Conservation (phyloP, 2,113 vertebrate species). For the Scomber colias region DNA sequence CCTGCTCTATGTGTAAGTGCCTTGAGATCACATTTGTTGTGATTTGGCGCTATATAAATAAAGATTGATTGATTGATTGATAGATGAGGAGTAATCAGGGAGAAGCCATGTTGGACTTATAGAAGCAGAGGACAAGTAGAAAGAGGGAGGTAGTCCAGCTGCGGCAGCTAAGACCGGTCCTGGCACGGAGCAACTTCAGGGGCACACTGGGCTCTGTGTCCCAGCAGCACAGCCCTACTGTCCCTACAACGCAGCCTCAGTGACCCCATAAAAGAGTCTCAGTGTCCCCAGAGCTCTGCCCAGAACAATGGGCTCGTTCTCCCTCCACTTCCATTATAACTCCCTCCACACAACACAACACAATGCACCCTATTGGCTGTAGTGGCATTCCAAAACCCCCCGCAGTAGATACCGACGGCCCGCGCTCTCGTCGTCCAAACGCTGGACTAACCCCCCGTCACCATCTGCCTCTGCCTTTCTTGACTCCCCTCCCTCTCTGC, state of each 20-base stretch:
- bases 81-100: constrained; percentile 10
- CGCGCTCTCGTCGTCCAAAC: constrained; percentile 46
- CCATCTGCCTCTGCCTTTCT: constrained; percentile 58
- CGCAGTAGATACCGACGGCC: constrained; percentile 72
- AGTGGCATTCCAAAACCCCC: constrained; percentile 78
- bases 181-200: constrained; percentile 72
- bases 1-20: too few relatives aligned
- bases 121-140: constrained; percentile 38
- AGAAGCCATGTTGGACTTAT: constrained; percentile 53
- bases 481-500: constrained; percentile 41
- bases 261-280: constrained; percentile 78
- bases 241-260: constrained; percentile 77
- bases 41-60: too few relatives aligned
- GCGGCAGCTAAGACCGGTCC: constrained; percentile 61
- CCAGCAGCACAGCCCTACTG: constrained; percentile 57
- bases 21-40: too few relatives aligned
- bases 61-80: not conserved
- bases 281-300: constrained; percentile 71
- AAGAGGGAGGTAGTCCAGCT: constrained; percentile 70
- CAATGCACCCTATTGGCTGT: constrained; percentile 77
- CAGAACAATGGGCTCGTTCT: constrained; percentile 79
- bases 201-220: constrained; percentile 78
- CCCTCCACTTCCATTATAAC: constrained; percentile 77
- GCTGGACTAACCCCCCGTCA: constrained; percentile 49
- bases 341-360: constrained; percentile 68